phyloP scores from a whole-genome alignment of 1,140 invertebrate genomes.

The Temnothorax curvispinosus region DNA sequence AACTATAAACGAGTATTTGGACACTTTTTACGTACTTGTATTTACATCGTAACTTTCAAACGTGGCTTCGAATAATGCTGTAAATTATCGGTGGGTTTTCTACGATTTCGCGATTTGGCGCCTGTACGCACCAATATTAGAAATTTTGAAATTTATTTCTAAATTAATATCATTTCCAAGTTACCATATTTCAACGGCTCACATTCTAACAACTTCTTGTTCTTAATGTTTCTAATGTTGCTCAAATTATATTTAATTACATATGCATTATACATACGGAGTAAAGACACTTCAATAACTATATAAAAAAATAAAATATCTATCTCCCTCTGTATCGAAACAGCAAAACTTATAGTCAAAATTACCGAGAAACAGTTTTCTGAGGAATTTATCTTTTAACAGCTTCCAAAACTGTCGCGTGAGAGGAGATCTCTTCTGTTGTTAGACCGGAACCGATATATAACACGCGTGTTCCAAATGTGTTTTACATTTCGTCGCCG shows the following conservation, averaged over 20 bases:
- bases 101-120: not conserved
- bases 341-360: not conserved
- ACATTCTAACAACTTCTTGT: not conserved
- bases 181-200: not conserved
- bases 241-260: not conserved
- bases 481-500: conserved; percentile 75
- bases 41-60: conserved; percentile 7
- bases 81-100: not conserved
- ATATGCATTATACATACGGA: not conserved
- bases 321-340: too few species aligned
- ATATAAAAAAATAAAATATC: not conserved
- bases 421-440: conserved; percentile 10
- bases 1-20: not conserved
- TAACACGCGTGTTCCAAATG: conserved; percentile 65
- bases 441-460: conserved; percentile 74
- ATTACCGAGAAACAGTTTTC: not conserved
- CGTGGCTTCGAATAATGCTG: not conserved
- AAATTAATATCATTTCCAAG: not conserved
- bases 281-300: not conserved
- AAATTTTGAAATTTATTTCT: not conserved
- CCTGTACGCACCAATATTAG: not conserved
- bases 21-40: not conserved
- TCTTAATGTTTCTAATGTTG: conserved; percentile 3
- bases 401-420: conserved; percentile 21
- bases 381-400: not conserved